These are phyloP conservation scores for Cosmia pyralina DNA, from an alignment of 2,888 invertebrate species.

Conservation along the genomic window DNA sequence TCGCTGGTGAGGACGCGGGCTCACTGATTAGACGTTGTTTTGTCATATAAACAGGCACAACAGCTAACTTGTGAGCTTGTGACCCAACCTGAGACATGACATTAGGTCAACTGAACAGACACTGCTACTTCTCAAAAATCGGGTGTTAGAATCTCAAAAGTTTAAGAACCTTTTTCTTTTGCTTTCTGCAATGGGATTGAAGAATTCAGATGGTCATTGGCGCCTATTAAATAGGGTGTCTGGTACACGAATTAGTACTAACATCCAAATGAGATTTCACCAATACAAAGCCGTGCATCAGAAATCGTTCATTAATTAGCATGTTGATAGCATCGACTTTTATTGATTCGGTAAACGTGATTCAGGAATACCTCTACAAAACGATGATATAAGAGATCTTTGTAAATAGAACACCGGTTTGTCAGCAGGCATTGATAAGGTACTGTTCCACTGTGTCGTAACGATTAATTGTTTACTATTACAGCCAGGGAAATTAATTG, in stretches of 20 bases:
- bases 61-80: not conserved
- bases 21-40: too few species aligned
- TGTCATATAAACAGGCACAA: too few species aligned
- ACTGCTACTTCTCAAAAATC: not conserved
- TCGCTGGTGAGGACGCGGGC: too few species aligned
- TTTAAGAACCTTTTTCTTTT: not conserved
- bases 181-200: not conserved
- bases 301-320: slow-evolving; percentile 23
- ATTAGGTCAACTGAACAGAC: not conserved
- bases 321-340: slow-evolving; percentile 11
- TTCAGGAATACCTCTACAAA: slow-evolving; percentile 15
- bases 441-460: too few species aligned
- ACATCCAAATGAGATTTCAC: slow-evolving; percentile 18
- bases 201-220: not conserved
- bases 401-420: not conserved
- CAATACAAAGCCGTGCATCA: slow-evolving; percentile 9
- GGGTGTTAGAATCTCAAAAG: not conserved
- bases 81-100: not conserved
- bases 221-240: slow-evolving; percentile 10
- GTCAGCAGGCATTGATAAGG: too few species aligned
- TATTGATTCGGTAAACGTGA: slow-evolving; percentile 28
- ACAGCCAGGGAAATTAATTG: not conserved
- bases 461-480: too few species aligned
- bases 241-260: slow-evolving; percentile 26
- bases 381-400: slow-evolving; percentile 13